Evolutionary conservation across 2,113 vertebrate genomes (phyloP).

Genomic region (Rhinolophus sinicus): DNA sequence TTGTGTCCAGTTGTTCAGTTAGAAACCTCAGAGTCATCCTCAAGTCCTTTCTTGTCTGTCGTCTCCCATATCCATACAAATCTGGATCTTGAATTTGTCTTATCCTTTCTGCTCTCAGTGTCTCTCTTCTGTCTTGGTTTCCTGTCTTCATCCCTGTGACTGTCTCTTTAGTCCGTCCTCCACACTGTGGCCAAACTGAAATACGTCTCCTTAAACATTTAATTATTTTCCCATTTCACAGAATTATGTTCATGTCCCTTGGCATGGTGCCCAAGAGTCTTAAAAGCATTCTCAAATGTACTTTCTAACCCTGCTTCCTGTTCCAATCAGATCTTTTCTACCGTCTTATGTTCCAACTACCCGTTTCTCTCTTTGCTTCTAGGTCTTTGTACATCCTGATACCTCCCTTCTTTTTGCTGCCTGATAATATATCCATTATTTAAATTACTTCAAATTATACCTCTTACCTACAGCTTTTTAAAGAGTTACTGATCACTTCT

Average conservation of each 20-base stretch:
- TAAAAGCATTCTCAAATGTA: not conserved
- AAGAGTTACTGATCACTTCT: not conserved
- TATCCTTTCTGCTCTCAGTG: not conserved
- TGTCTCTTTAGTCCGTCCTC: not conserved
- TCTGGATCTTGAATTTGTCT: not conserved
- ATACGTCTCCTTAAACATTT: not conserved
- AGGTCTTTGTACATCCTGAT: not conserved
- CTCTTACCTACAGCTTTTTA: not conserved
- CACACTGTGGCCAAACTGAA: not conserved
- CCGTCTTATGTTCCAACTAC: not conserved
- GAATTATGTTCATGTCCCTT: not conserved
- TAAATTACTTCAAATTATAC: not conserved
- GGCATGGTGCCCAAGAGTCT: not conserved
- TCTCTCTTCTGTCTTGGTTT: not conserved
- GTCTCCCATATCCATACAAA: not conserved
- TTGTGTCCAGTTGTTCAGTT: not conserved
- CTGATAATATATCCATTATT: not conserved
- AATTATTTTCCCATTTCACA: not conserved
- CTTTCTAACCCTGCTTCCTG: not conserved
- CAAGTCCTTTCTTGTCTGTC: not conserved
- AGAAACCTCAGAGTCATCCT: not conserved
- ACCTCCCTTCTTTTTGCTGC: not conserved
- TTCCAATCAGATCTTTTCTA: not conserved
- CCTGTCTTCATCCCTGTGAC: not conserved
- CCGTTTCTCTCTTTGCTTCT: not conserved